Evolutionary conservation across 2,888 invertebrate genomes (phyloP), one percentile per base, ranked within the genome.

Genomic region (Harpalus rufipes): DNA sequence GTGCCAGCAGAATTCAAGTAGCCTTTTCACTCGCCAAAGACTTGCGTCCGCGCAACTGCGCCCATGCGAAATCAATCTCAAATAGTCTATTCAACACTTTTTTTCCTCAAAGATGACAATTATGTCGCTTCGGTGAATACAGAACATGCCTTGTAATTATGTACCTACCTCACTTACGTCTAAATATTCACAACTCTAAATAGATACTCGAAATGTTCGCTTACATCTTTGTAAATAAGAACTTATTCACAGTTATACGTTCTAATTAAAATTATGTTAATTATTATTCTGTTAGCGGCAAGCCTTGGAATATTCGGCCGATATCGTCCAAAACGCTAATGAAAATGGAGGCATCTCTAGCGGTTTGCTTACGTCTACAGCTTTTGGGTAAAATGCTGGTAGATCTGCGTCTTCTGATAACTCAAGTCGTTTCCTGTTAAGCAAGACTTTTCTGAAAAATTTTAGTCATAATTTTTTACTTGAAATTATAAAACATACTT

Each of bases 321-420:
- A 92, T 85, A 94, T 90, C 2, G 94, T 92, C 93, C 94, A 94
- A 90, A 95, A 95, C 63, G 92, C 93, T 88, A 95, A 92, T 7
- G 95, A 94, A 88, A 93, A 93, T 72, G 94, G 92, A 5, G 94
- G 94, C 90, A 95, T 91, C 25, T 91, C 89, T 84, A 94, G 90
- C 87, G 92, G 90, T 76, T 91, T 91, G 0, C 91, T 90, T 88
- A 91, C 91, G 86, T 91, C 90, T 65, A 91, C 88, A 65, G 90
- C 90, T 18, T 90, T 89, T n/a, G 94, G 93, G 86, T 90, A 88
- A 80, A 94, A 90, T 16, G 91, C 89, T 63, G 94, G 94, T 86
- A 94, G 87, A 68, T 91, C 89, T 44, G 93, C 91, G 78, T 93
- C 91, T 86, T 91, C 44, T 86, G 87, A 86, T 81, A 93, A 92